Conservation (phyloP, 1,140 invertebrate species). For the Rhyzopertha dominica region DNA sequence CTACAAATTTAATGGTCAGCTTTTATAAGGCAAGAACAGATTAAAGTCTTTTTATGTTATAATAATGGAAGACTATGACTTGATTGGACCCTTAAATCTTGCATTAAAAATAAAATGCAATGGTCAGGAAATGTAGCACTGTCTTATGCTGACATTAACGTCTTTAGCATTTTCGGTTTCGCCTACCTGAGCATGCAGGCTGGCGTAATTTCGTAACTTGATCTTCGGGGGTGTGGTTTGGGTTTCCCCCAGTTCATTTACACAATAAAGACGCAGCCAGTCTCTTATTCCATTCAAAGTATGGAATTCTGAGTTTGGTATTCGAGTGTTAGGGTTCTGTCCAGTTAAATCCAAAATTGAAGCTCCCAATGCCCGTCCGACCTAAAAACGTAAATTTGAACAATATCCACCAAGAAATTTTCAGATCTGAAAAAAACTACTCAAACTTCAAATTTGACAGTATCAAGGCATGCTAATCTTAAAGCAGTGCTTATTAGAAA, state of each 20-base stretch:
- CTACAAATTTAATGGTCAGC: conserved; percentile 17
- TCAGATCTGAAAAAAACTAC: conserved; percentile 43
- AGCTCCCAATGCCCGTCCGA: conserved; percentile 73
- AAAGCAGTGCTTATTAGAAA: too few species aligned
- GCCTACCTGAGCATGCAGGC: conserved; percentile 28
- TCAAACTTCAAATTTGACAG: too few species aligned
- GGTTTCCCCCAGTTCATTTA: conserved; percentile 29
- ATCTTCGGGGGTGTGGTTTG: conserved; percentile 11
- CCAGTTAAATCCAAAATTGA: conserved; percentile 78
- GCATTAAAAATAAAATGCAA: conserved; percentile 7
- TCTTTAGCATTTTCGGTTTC: conserved; percentile 9
- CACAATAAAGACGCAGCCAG: conserved; percentile 54
- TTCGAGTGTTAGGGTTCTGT: conserved; percentile 72
- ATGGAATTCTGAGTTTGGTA: conserved; percentile 73
- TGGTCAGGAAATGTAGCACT: conserved; percentile 11
- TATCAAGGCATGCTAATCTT: too few species aligned
- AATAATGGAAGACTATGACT: background rate
- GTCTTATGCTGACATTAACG: conserved; percentile 1
- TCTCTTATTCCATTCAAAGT: conserved; percentile 65
- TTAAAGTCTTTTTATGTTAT: background rate
- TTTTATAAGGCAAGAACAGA: background rate
- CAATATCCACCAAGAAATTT: background rate
- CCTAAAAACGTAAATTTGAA: conserved; percentile 54
- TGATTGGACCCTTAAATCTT: background rate
- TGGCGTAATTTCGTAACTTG: conserved; percentile 17